Percentiles rank a stretch among this genome's conserved stretches.
Conservation (phyloP, 2,113 vertebrate species). For the Dipodomys merriami region DNA sequence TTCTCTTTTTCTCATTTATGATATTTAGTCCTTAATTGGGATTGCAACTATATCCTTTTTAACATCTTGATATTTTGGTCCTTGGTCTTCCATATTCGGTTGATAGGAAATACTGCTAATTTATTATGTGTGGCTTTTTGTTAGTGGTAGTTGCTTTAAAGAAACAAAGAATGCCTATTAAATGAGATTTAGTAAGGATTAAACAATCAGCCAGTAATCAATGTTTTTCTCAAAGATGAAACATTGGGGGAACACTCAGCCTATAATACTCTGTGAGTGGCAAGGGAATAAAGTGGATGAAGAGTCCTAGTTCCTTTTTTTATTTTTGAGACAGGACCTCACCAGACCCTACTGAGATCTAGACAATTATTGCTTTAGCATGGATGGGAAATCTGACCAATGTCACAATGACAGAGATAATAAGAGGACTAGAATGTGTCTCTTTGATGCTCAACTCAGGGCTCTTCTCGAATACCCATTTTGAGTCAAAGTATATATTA, state of each 20-base stretch:
- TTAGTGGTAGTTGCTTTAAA: background rate
- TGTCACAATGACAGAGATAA: too few relatives aligned
- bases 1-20: background rate
- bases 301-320: background rate
- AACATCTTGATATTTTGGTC: background rate
- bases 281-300: background rate
- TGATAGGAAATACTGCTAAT: background rate
- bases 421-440: too few relatives aligned
- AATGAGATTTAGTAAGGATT: conserved; percentile 16
- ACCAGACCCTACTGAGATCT: background rate
- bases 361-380: too few relatives aligned
- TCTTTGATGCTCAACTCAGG: conserved; percentile 33
- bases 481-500: conserved; percentile 4
- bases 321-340: background rate
- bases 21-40: background rate
- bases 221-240: background rate
- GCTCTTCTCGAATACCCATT: background rate
- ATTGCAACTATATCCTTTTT: background rate
- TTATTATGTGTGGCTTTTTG: background rate
- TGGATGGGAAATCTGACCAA: too few relatives aligned
- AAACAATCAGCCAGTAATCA: background rate
- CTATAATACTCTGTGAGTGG: background rate
- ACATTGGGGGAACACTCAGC: background rate
- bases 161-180: background rate
- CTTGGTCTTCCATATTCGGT: background rate